Percentiles rank a stretch among this genome's conserved stretches.
Conservation (phyloP, 2,888 invertebrate genomes). For the Nudaria mundana region DNA sequence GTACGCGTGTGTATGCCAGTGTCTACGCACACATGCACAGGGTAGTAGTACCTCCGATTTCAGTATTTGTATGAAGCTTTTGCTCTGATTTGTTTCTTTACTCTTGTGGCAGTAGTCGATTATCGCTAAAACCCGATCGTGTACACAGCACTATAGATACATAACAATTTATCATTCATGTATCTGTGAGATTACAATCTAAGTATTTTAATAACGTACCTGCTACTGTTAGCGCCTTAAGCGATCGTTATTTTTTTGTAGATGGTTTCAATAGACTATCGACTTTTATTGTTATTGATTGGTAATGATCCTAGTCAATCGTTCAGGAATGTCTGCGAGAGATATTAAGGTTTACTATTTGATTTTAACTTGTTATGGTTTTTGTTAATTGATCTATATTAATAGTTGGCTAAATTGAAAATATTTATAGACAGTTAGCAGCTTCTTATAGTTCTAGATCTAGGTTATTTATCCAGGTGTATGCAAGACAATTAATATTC, state of each 20-base stretch:
- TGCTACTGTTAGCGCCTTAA: conserved; percentile 60
- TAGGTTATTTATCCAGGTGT: too few relatives aligned
- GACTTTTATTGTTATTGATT: conserved; percentile 38
- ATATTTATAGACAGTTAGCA: too few relatives aligned
- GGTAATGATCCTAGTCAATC: conserved; percentile 28
- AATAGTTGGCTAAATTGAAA: neutral
- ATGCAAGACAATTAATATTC: too few relatives aligned
- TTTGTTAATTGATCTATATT: neutral
- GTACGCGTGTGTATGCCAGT: too few relatives aligned
- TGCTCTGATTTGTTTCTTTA: neutral
- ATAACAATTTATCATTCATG: conserved; percentile 35
- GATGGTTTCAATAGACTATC: conserved; percentile 28
- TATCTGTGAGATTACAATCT: conserved; percentile 44
- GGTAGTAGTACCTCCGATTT: too few relatives aligned
- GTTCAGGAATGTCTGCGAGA: conserved; percentile 8
- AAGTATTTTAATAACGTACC: conserved; percentile 46
- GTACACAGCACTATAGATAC: conserved; percentile 23
- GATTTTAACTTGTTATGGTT: conserved; percentile 2
- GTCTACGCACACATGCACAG: too few relatives aligned
- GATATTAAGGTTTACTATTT: conserved; percentile 2
- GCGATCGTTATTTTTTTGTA: conserved; percentile 37
- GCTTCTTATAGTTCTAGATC: too few relatives aligned
- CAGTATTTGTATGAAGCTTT: too few relatives aligned
- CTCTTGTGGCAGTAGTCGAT: neutral
- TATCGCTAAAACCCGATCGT: conserved; percentile 21